Percentiles rank a stretch among this genome's conserved stretches.
phyloP scores from a whole-genome alignment of 2,113 vertebrate species.

The Scatophagus argus region DNA sequence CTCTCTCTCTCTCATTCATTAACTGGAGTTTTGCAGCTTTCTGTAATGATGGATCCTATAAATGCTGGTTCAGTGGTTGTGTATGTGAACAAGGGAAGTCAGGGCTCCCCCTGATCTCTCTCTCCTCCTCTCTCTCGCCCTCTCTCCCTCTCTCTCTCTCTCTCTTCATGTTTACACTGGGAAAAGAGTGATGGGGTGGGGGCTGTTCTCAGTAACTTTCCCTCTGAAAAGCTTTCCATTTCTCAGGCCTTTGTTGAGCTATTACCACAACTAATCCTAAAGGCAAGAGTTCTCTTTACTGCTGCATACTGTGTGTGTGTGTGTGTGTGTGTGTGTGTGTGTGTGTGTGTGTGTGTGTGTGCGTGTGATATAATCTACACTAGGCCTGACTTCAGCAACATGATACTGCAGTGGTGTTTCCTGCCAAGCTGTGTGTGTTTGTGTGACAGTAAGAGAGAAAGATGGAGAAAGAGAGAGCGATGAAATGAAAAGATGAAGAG shows the following conservation, averaged over 20 bases:
- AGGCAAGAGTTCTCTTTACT: conserved; percentile 53
- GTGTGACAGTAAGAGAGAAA: background rate
- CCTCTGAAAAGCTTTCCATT: conserved; percentile 66
- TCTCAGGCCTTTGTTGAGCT: conserved; percentile 63
- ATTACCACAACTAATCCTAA: conserved; percentile 69
- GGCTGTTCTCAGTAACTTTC: conserved; percentile 58
- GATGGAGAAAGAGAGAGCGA: background rate
- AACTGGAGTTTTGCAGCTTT: background rate
- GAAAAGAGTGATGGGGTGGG: conserved; percentile 39
- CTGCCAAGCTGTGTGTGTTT: background rate
- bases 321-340: conserved; percentile 1
- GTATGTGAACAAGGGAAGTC: background rate
- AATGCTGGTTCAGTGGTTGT: conserved; percentile 5
- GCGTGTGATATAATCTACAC: background rate
- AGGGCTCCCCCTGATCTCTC: background rate
- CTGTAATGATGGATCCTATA: background rate
- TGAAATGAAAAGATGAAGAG: conserved; percentile 17
- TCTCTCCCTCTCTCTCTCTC: background rate
- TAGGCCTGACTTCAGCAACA: background rate
- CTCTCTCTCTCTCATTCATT: background rate
- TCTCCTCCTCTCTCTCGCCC: background rate
- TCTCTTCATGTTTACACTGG: background rate
- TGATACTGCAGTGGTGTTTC: conserved; percentile 28
- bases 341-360: conserved; percentile 9
- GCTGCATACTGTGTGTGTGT: conserved; percentile 19